Evolutionary conservation across 1,140 invertebrate genomes (phyloP).

Genomic region (Cepaea nemoralis): DNA sequence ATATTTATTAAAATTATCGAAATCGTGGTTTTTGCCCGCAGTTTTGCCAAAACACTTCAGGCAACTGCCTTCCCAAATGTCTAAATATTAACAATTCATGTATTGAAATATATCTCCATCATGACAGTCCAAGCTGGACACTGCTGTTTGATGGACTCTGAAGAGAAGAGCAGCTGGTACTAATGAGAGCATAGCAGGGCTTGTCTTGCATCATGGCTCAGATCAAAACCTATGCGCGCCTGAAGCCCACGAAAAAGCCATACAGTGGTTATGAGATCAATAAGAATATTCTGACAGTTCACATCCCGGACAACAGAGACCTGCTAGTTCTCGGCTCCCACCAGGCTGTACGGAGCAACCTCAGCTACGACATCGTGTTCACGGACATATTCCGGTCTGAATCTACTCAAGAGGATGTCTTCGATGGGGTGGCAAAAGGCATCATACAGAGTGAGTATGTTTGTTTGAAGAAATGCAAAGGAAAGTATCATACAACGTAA

Average conservation of each 20-base stretch:
- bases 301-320: slow-evolving; percentile 57
- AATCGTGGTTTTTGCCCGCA: too few species aligned
- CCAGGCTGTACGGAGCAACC: slow-evolving; percentile 40
- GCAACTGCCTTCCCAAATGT: too few species aligned
- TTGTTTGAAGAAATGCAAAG: too few species aligned
- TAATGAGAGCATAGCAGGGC: slow-evolving; percentile 16
- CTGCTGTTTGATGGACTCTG: background rate
- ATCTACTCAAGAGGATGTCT: slow-evolving; percentile 64
- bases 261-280: slow-evolving; percentile 61
- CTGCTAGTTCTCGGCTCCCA: slow-evolving; percentile 47
- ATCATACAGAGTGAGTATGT: slow-evolving; percentile 60
- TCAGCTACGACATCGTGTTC: slow-evolving; percentile 67
- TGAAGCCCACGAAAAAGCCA: slow-evolving; percentile 60
- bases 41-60: too few species aligned
- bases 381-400: slow-evolving; percentile 60
- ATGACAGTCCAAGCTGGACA: background rate
- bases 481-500: too few species aligned
- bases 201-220: slow-evolving; percentile 57
- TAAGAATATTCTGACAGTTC: slow-evolving; percentile 55
- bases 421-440: slow-evolving; percentile 62
- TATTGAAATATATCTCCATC: too few species aligned
- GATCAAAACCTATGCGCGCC: slow-evolving; percentile 67
- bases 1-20: too few species aligned
- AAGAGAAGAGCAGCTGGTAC: background rate
- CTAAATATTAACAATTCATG: too few species aligned